Evolutionary conservation across 2,888 invertebrate genomes (phyloP), one percentile per base, ranked within the genome.

Genomic region (Acleris cristana): DNA sequence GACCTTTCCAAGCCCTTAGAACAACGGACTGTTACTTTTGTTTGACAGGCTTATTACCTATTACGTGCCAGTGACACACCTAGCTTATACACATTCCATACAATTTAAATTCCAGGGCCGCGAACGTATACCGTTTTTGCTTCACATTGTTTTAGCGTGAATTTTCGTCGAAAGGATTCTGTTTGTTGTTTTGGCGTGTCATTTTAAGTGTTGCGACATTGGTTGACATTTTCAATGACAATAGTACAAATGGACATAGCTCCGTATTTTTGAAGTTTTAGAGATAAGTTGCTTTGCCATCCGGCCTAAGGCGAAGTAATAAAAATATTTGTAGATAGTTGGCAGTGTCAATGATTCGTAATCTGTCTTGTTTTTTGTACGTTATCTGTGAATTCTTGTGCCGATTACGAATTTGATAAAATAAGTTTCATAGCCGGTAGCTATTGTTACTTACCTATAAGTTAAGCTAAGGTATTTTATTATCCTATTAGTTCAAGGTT

Each of bases 1-100:
- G 67, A 67, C 67, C 67, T 67, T 63, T 67, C 59, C 59, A 51
- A 40, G 67, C 62, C 67, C 67, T 67, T 67, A 57, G 53, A 66
- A 67, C 62, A 65, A 61, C 54, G 60, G 63, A 67, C 26, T 67
- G 64, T 65, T 58, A 63, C 48, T 54, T 63, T 49, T 49, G 67
- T 63, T 54, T 54, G 57, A 58, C 62, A 63, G 40, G 40, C 58
- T 63, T 63, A 58, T 66, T 67, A 40, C 40, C 14, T 5, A 4
- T 12, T 40, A 14, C 14, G 40, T 40, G 40, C 40, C 40, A 40
- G 40, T 4, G 40, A 40, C 14, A 40, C 40, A 1, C 4, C 3
- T 14, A 40, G 40, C 4, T 4, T 14, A 14, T 40, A 4, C 40
- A 40, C 40, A 40, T 40, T 40, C 3, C 40, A 40, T 40, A 40